Conservation (phyloP, 2,797 vertebrate genomes). For the Lithobates sylvaticus region DNA sequence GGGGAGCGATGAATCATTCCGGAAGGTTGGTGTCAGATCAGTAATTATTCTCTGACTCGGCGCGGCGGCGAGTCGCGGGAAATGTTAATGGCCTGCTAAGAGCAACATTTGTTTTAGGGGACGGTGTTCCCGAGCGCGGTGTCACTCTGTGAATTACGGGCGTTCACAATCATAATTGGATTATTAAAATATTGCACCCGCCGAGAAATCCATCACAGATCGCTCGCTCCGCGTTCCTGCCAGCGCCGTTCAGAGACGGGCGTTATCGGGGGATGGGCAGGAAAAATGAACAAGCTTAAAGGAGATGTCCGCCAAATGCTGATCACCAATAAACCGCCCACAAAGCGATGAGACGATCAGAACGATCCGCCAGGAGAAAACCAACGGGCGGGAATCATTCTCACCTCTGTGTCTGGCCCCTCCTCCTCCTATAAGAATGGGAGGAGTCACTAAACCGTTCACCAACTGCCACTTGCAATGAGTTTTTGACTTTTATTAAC, state of each 20-base stretch:
- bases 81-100: slow-evolving; percentile 69
- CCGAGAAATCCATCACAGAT: slow-evolving; percentile 40
- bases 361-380: too few species aligned
- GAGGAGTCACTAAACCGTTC: too few species aligned
- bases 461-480: too few species aligned
- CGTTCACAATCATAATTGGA: slow-evolving; percentile 60
- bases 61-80: slow-evolving; percentile 62
- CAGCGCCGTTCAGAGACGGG: slow-evolving; percentile 22
- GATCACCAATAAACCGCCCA: too few species aligned
- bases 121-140: slow-evolving; percentile 47
- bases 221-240: slow-evolving; percentile 10
- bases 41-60: slow-evolving; percentile 64
- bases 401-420: too few species aligned
- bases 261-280: neutral
- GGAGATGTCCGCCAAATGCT: too few species aligned
- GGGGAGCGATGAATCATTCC: slow-evolving; percentile 56
- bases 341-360: too few species aligned
- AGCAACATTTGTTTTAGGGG: slow-evolving; percentile 62
- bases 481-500: too few species aligned
- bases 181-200: slow-evolving; percentile 41
- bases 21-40: slow-evolving; percentile 59
- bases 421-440: too few species aligned
- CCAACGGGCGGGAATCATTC: too few species aligned
- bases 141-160: slow-evolving; percentile 63
- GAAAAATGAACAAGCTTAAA: neutral